Evolutionary conservation across 2,888 invertebrate species (phyloP).

Genomic region (Crematogaster levior): DNA sequence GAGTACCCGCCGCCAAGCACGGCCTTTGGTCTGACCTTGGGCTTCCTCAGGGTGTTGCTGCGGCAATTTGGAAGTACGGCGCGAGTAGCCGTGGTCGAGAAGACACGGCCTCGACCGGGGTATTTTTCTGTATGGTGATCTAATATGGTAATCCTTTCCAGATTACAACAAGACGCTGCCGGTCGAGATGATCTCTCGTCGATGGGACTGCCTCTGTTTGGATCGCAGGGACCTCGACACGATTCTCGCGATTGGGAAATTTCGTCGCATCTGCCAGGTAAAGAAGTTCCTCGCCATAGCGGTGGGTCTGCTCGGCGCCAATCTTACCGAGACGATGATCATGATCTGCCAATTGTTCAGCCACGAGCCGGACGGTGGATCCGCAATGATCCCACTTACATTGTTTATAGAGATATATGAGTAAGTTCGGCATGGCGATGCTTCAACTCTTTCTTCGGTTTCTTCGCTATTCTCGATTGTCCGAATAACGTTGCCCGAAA

Average conservation of each 20-base stretch:
- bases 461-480: neutral
- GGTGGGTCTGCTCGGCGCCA: slow-evolving; percentile 90
- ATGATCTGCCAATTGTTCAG: slow-evolving; percentile 93
- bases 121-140: neutral
- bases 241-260: slow-evolving; percentile 91
- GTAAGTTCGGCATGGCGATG: slow-evolving; percentile 64
- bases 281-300: slow-evolving; percentile 92
- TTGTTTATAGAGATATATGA: slow-evolving; percentile 88
- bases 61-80: slow-evolving; percentile 89
- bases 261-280: slow-evolving; percentile 90
- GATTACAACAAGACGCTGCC: slow-evolving; percentile 82
- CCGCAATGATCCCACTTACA: slow-evolving; percentile 90
- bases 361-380: slow-evolving; percentile 94
- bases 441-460: neutral
- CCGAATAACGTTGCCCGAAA: neutral
- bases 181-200: slow-evolving; percentile 84
- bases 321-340: slow-evolving; percentile 92
- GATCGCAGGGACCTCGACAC: slow-evolving; percentile 89
- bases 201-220: slow-evolving; percentile 90
- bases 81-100: neutral
- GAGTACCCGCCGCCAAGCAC: slow-evolving; percentile 91
- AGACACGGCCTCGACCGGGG: too few species aligned
- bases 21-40: slow-evolving; percentile 92
- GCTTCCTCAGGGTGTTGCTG: slow-evolving; percentile 92
- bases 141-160: slow-evolving; percentile 31